These are phyloP conservation scores for Apamea epomidion DNA, from an alignment of 2,888 invertebrate species.

Conservation along the genomic window DNA sequence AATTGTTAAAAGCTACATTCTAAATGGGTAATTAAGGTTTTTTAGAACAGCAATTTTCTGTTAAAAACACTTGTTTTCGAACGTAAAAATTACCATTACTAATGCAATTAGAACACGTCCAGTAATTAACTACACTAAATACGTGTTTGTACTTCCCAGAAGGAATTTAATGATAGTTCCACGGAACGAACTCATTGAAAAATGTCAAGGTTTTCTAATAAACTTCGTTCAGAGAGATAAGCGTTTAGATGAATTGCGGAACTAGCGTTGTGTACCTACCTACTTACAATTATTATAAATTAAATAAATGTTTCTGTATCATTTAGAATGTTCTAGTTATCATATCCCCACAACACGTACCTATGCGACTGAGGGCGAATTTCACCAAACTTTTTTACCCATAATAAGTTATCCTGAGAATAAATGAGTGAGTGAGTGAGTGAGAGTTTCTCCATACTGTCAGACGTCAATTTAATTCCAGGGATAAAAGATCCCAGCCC, in stretches of 20 bases:
- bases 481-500: too few species aligned
- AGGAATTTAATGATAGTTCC: slow-evolving; percentile 14
- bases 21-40: background rate
- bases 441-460: too few species aligned
- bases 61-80: background rate
- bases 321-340: background rate
- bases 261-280: slow-evolving; percentile 17
- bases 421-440: too few species aligned
- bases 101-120: slow-evolving; percentile 19
- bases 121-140: slow-evolving; percentile 15
- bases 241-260: slow-evolving; percentile 39
- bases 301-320: background rate
- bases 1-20: background rate
- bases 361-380: background rate
- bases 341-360: background rate
- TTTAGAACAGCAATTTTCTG: slow-evolving; percentile 1
- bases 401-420: too few species aligned
- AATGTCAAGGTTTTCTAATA: slow-evolving; percentile 47
- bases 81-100: slow-evolving; percentile 12
- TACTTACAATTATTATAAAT: background rate
- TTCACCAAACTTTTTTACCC: background rate
- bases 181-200: slow-evolving; percentile 9
- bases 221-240: slow-evolving; percentile 39
- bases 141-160: slow-evolving; percentile 13
- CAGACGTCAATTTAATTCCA: too few species aligned